A percentile compares a stretch with the other conserved stretches of the same genome.
Conservation (phyloP, 92 coral and sea anemone genomes). For the Porites rus region DNA sequence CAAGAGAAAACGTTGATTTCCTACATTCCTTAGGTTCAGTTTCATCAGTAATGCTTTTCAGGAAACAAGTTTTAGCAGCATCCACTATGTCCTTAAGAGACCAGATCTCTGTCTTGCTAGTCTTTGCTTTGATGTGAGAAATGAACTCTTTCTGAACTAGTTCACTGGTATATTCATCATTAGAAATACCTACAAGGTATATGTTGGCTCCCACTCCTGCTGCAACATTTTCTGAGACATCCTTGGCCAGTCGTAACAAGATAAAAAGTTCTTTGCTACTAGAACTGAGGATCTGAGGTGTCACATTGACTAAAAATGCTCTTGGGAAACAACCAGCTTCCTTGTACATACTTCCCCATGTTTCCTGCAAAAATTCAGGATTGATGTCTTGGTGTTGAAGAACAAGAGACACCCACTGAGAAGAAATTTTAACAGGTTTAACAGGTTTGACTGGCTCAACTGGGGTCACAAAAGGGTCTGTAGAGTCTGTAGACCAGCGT, state of each 20-base stretch:
- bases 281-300: constrained; percentile 1
- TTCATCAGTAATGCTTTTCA: background rate
- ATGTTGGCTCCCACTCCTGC: constrained; percentile 15
- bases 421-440: background rate
- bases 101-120: background rate
- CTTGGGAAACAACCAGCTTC: constrained; percentile 67
- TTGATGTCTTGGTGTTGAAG: constrained; percentile 31
- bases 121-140: constrained; percentile 23
- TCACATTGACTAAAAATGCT: constrained; percentile 49
- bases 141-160: constrained; percentile 21
- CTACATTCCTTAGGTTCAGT: background rate
- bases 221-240: background rate
- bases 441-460: background rate
- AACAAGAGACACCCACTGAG: background rate
- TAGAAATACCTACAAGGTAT: background rate
- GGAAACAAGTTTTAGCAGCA: constrained; percentile 14
- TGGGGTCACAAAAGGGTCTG: background rate
- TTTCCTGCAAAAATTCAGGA: constrained; percentile 36
- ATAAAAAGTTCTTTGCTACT: constrained; percentile 3
- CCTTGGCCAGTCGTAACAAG: constrained; percentile 9
- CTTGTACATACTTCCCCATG: constrained; percentile 64
- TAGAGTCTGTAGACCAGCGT: background rate
- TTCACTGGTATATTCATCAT: background rate
- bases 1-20: constrained; percentile 28
- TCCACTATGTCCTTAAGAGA: constrained; percentile 54